Conservation (phyloP, 1,140 invertebrate species). For the Cepaea nemoralis region DNA sequence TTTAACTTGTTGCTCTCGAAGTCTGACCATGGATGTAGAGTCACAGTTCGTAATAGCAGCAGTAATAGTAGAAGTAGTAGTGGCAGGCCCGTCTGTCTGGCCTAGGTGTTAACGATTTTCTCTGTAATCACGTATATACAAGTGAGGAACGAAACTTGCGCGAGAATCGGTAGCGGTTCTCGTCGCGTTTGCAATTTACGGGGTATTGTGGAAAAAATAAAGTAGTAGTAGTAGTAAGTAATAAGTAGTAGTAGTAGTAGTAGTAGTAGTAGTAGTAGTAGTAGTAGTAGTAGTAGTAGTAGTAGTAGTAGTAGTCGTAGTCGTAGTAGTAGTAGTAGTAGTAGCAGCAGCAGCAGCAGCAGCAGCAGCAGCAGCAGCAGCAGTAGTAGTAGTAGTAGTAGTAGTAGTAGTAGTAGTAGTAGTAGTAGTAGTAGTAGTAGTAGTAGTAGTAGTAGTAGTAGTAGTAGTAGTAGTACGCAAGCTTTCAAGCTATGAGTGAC, state of each 20-base stretch:
- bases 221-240: constrained; percentile 8
- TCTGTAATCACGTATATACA: too few relatives aligned
- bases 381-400: constrained; percentile 35
- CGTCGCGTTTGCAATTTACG: neutral
- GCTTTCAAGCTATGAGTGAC: too few relatives aligned
- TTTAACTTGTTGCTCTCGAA: too few relatives aligned
- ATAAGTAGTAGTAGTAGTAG: constrained; percentile 36
- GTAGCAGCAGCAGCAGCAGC: constrained; percentile 28
- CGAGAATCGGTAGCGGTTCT: too few relatives aligned
- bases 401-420: constrained; percentile 14
- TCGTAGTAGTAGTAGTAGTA: constrained; percentile 32
- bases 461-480: constrained; percentile 22
- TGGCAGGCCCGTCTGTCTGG: neutral
- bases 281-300: constrained; percentile 28
- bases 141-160: too few relatives aligned
- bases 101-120: too few relatives aligned
- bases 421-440: constrained; percentile 33
- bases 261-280: constrained; percentile 38
- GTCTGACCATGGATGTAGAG: too few relatives aligned
- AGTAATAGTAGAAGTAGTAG: constrained; percentile 2
- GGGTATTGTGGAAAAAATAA: too few relatives aligned
- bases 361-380: constrained; percentile 23
- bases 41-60: constrained; percentile 13
- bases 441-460: constrained; percentile 2
- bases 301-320: constrained; percentile 22